These are phyloP conservation scores for Branchellion lobata DNA, from an alignment of 2,888 invertebrate genomes.

Conservation along the genomic window DNA sequence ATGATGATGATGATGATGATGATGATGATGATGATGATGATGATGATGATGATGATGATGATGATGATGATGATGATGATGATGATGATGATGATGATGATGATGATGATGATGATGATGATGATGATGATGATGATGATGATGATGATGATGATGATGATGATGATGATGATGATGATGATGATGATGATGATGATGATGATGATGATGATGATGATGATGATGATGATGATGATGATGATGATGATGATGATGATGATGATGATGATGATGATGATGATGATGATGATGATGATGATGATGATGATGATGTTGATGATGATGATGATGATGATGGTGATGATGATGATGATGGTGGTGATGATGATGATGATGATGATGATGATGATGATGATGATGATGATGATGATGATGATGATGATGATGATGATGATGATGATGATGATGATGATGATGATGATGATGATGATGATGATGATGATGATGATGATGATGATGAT, in stretches of 20 bases:
- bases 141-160: constrained; percentile 6
- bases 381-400: not conserved
- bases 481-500: constrained; percentile 64
- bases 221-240: constrained; percentile 46
- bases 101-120: constrained; percentile 45
- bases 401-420: constrained; percentile 16
- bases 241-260: constrained; percentile 33
- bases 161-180: constrained; percentile 39
- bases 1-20: constrained; percentile 22
- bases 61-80: constrained; percentile 49
- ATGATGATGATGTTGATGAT: constrained; percentile 28
- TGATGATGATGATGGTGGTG: constrained; percentile 41
- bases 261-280: constrained; percentile 15
- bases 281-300: constrained; percentile 26
- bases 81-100: constrained; percentile 48
- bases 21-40: constrained; percentile 46
- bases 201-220: constrained; percentile 45
- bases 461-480: constrained; percentile 54
- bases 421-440: constrained; percentile 2
- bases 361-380: constrained; percentile 25
- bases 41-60: constrained; percentile 48
- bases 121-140: constrained; percentile 30
- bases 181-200: constrained; percentile 39
- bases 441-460: constrained; percentile 7
- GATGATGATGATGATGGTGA: constrained; percentile 40